Conservation (phyloP, 2,888 invertebrate species). For the Parelbella ahira region DNA sequence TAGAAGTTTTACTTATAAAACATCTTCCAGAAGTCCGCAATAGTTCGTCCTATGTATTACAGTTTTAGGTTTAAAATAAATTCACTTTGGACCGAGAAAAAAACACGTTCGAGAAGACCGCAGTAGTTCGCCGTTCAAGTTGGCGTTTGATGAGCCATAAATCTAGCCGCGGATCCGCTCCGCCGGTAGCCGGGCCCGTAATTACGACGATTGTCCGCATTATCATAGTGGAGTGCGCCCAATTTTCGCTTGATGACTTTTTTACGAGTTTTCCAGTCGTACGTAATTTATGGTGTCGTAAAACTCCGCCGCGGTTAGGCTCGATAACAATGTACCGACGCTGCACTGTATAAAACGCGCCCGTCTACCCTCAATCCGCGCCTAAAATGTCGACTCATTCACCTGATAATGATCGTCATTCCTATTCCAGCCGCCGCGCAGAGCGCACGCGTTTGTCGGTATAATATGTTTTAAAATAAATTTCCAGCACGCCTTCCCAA, state of each 20-base stretch:
- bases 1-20: no score
- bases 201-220: conserved; percentile 66
- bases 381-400: conserved; percentile 17
- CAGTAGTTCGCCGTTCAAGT: conserved; percentile 18
- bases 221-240: conserved; percentile 71
- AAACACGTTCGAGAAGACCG: no score
- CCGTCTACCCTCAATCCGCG: neutral
- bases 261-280: conserved; percentile 71
- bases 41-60: no score
- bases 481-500: no score
- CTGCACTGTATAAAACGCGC: conserved; percentile 29
- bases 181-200: conserved; percentile 32
- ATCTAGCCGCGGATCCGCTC: conserved; percentile 33
- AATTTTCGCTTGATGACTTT: conserved; percentile 73
- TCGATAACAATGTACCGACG: conserved; percentile 37
- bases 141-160: conserved; percentile 38
- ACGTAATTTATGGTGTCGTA: conserved; percentile 68
- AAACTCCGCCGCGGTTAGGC: conserved; percentile 38
- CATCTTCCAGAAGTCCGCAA: no score
- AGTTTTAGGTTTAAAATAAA: no score
- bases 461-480: no score
- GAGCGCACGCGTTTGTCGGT: no score
- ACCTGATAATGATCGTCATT: no score
- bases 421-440: no score
- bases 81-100: no score